Percentiles rank a stretch among this genome's conserved stretches.
These are phyloP conservation scores for Silurus lanzhouensis DNA, from an alignment of 2,797 vertebrate genomes.

Conservation along the genomic window DNA sequence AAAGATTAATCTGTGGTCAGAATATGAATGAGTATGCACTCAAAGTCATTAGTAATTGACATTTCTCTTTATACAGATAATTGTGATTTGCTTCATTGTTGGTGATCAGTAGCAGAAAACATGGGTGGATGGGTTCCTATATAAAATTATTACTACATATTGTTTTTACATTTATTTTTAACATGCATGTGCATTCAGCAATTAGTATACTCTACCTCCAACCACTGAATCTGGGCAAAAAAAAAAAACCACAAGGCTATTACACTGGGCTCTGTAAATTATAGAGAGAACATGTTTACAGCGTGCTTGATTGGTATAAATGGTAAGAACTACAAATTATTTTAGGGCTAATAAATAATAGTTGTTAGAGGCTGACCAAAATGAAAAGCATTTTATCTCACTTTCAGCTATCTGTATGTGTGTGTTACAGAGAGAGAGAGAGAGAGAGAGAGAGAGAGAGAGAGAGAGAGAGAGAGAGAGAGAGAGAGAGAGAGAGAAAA, in stretches of 20 bases:
- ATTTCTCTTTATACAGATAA: not conserved
- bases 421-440: not conserved
- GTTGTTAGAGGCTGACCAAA: not conserved
- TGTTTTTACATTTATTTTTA: not conserved
- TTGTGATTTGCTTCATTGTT: not conserved
- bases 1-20: not conserved
- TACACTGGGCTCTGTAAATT: slow-evolving; percentile 11
- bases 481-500: not conserved
- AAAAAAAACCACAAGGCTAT: not conserved
- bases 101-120: not conserved
- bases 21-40: not conserved
- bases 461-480: not conserved
- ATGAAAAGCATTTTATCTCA: slow-evolving; percentile 31
- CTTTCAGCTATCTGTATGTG: slow-evolving; percentile 5
- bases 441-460: not conserved
- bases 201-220: not conserved
- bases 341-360: slow-evolving; percentile 24
- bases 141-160: not conserved
- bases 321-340: slow-evolving; percentile 17
- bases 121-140: not conserved
- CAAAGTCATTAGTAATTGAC: not conserved
- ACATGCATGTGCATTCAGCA: not conserved
- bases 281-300: not conserved
- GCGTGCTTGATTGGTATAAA: not conserved
- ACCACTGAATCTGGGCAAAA: slow-evolving; percentile 19